Percentiles rank a stretch among this genome's conserved stretches.
Conservation (phyloP, 2,113 vertebrate species). For the Pyrgilauda ruficollis region DNA sequence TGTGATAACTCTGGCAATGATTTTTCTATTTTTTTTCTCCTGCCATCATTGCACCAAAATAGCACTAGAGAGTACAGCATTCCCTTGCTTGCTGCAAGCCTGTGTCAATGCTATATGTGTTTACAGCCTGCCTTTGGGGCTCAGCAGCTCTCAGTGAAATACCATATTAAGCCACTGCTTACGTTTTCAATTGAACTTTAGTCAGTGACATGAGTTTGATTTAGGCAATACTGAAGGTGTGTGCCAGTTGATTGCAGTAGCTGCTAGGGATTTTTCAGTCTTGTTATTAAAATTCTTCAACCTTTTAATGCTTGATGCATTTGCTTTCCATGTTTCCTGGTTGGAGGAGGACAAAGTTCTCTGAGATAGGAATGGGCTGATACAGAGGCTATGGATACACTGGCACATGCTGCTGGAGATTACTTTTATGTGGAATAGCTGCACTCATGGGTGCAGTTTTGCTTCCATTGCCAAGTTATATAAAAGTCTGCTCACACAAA, state of each 20-base stretch:
- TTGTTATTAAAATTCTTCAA: not conserved
- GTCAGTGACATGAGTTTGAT: not conserved
- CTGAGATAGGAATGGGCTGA: not conserved
- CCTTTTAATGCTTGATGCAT: not conserved
- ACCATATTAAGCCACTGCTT: fast-evolving
- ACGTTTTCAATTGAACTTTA: not conserved
- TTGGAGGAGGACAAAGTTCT: not conserved
- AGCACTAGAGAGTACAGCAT: not conserved
- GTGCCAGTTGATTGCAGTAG: not conserved
- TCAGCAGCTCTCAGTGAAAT: not conserved
- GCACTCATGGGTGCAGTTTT: not conserved
- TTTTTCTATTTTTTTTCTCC: not conserved
- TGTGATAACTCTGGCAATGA: not conserved
- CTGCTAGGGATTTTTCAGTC: not conserved
- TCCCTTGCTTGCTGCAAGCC: not conserved
- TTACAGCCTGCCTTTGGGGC: not conserved
- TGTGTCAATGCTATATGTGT: not conserved
- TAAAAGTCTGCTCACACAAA: not conserved
- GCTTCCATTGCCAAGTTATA: not conserved
- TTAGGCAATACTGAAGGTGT: not conserved
- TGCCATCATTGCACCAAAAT: not conserved
- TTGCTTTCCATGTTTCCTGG: not conserved
- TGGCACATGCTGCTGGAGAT: not conserved
- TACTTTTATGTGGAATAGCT: not conserved
- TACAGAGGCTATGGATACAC: not conserved